Percentiles rank a stretch among this genome's conserved stretches.
These are phyloP conservation scores for Euphonia xanthogaster DNA, from an alignment of 2,797 vertebrate species.

Conservation along the genomic window DNA sequence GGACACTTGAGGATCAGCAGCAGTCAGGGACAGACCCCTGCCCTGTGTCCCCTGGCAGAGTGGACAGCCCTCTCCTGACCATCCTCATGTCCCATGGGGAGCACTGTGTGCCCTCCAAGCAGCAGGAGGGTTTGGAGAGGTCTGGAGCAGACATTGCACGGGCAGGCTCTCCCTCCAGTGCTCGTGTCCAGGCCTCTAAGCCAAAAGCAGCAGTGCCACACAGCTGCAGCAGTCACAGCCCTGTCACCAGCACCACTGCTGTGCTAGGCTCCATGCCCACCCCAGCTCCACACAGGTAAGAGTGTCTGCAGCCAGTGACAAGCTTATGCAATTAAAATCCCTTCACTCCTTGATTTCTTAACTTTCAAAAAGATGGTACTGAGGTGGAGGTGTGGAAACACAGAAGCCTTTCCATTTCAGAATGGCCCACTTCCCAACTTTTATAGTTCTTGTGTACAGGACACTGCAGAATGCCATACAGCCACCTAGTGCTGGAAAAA, in stretches of 20 bases:
- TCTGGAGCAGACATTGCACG: not conserved
- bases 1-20: not conserved
- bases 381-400: not conserved
- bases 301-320: not conserved
- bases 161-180: not conserved
- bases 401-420: not conserved
- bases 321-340: not conserved
- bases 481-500: conserved; percentile 3
- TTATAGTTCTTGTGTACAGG: not conserved
- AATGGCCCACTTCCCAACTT: not conserved
- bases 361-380: not conserved
- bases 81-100: rapidly evolving
- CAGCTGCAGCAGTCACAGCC: not conserved
- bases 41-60: not conserved
- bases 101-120: not conserved
- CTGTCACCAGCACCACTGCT: not conserved
- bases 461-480: not conserved
- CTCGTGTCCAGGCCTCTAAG: not conserved
- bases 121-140: not conserved
- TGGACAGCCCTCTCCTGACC: not conserved
- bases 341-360: not conserved
- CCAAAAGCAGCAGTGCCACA: not conserved
- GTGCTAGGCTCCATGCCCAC: not conserved
- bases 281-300: not conserved
- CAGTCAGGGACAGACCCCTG: not conserved